phyloP scores from a whole-genome alignment of 2,113 vertebrate species.

The Petrocephalus microphthalmus region DNA sequence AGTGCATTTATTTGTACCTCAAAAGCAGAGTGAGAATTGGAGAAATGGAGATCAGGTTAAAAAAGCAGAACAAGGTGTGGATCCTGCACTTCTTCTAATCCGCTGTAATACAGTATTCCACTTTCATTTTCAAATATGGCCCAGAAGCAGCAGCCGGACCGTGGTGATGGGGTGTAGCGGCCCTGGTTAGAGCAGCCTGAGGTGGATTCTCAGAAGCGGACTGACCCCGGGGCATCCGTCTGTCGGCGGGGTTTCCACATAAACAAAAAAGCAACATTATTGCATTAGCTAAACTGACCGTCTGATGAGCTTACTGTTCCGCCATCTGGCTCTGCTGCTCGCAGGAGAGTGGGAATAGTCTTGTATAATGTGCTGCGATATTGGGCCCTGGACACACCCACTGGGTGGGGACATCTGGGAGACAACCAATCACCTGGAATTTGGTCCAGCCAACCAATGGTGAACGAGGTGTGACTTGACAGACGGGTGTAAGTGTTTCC shows the following conservation, averaged over 20 bases:
- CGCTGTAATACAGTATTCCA: not conserved
- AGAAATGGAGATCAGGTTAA: not conserved
- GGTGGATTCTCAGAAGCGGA: slow-evolving; percentile 43
- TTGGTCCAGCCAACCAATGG: not conserved
- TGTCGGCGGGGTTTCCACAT: slow-evolving; percentile 46
- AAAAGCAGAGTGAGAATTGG: not conserved
- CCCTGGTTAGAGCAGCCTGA: slow-evolving; percentile 40
- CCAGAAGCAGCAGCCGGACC: slow-evolving; percentile 19
- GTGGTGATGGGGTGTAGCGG: not conserved
- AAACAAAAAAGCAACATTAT: slow-evolving; percentile 41
- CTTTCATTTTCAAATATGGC: not conserved
- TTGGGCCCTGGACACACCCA: not conserved
- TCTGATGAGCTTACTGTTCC: slow-evolving; percentile 51
- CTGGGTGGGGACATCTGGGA: not conserved
- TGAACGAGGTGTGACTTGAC: not conserved
- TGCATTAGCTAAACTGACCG: slow-evolving; percentile 60
- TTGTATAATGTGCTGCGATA: not conserved
- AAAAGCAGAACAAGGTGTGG: not conserved
- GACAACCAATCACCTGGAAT: not conserved
- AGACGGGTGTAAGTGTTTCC: not conserved
- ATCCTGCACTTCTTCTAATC: not conserved
- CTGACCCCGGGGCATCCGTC: slow-evolving; percentile 38
- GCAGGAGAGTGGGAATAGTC: not conserved
- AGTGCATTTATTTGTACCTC: not conserved
- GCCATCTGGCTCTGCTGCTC: slow-evolving; percentile 37